These are phyloP conservation scores for Limnephilus auricula DNA, from an alignment of 2,888 invertebrate genomes.

Conservation along the genomic window DNA sequence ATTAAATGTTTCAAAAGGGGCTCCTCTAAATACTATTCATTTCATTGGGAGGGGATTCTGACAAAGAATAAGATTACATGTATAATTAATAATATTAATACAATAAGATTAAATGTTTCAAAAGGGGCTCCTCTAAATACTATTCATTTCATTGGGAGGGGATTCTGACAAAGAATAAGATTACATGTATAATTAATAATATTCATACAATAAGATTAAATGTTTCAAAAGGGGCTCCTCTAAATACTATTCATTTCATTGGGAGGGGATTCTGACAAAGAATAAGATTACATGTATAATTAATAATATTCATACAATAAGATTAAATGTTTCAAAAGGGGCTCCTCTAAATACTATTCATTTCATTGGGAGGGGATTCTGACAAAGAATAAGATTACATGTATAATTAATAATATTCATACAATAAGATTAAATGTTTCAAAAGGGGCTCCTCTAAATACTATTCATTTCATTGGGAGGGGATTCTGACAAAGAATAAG, in stretches of 20 bases:
- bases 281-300: background rate
- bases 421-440: background rate
- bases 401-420: too few relatives aligned
- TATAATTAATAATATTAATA: background rate
- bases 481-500: constrained; percentile 75
- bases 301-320: too few relatives aligned
- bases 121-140: too few relatives aligned
- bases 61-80: constrained; percentile 69
- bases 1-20: too few relatives aligned
- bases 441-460: background rate
- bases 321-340: too few relatives aligned
- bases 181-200: background rate
- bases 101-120: too few relatives aligned
- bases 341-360: constrained; percentile 68
- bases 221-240: too few relatives aligned
- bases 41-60: constrained; percentile 83
- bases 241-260: constrained; percentile 78
- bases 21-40: constrained; percentile 70
- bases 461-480: constrained; percentile 82
- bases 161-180: constrained; percentile 76
- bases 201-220: too few relatives aligned
- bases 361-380: constrained; percentile 84
- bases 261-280: constrained; percentile 80
- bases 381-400: constrained; percentile 70
- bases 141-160: constrained; percentile 82